phyloP scores from a whole-genome alignment of 2,888 invertebrate genomes.

The Melinaea menophilus region DNA sequence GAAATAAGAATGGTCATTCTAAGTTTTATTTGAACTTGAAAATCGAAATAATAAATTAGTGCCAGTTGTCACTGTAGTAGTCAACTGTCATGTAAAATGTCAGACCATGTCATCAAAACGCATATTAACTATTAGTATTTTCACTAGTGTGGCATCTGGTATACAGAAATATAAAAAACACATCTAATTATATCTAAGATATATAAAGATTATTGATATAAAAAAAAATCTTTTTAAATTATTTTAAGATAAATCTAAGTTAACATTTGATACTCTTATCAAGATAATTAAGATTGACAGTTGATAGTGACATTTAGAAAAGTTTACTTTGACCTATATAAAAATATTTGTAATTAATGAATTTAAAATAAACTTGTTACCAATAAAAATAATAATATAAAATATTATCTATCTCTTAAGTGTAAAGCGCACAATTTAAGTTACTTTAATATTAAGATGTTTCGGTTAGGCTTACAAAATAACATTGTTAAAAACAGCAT shows the following conservation, averaged over 20 bases:
- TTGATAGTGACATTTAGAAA: no score
- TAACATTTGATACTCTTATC: not conserved
- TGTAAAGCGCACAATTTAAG: not conserved
- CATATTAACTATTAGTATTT: no score
- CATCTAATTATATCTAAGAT: not conserved
- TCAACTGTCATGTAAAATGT: no score
- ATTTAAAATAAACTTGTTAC: not conserved
- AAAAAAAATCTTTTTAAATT: not conserved
- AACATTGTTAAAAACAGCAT: constrained; percentile 5
- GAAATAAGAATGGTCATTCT: not conserved
- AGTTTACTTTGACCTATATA: no score
- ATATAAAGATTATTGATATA: not conserved
- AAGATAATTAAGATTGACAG: no score
- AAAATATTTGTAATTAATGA: no score
- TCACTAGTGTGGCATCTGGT: no score
- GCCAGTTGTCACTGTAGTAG: no score
- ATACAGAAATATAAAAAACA: no score
- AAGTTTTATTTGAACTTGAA: constrained; percentile 2
- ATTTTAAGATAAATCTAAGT: not conserved
- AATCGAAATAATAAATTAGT: not conserved
- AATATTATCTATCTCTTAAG: not conserved
- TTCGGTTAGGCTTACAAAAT: constrained; percentile 4
- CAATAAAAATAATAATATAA: not conserved
- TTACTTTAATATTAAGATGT: constrained; percentile 8
- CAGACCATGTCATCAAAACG: no score